Evolutionary conservation across 2,888 invertebrate genomes (phyloP).

Genomic region (Loripinus fragilis): DNA sequence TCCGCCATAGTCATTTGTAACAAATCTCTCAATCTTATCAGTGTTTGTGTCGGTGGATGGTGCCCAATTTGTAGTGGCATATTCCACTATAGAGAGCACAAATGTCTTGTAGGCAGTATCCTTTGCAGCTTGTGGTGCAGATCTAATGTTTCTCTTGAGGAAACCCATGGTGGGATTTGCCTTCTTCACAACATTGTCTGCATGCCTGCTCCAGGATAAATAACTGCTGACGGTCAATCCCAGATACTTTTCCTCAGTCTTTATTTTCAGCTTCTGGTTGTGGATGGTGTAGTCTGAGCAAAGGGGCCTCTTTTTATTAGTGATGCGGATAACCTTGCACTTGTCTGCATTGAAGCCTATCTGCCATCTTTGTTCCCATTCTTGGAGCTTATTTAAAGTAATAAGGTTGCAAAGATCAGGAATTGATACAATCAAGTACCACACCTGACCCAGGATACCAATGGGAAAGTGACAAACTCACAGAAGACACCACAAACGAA

Average conservation of each 20-base stretch:
- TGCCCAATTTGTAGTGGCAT: background rate
- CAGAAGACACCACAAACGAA: too few relatives aligned
- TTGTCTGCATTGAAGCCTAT: background rate
- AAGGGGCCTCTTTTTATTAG: background rate
- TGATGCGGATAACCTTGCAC: constrained; percentile 7
- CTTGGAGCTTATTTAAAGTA: constrained; percentile 9
- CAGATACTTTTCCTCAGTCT: constrained; percentile 8
- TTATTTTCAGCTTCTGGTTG: constrained; percentile 9
- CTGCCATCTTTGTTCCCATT: too few relatives aligned
- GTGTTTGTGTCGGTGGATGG: background rate
- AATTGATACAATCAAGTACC: too few relatives aligned
- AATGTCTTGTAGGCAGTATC: constrained; percentile 13
- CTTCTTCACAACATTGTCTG: constrained; percentile 7
- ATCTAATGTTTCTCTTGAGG: constrained; percentile 16
- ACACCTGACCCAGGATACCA: too few relatives aligned
- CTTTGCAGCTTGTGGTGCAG: constrained; percentile 14
- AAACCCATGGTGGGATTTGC: constrained; percentile 2
- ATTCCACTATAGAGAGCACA: background rate
- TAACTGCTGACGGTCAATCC: background rate
- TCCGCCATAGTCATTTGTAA: background rate
- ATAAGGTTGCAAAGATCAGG: too few relatives aligned
- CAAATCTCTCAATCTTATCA: constrained; percentile 2
- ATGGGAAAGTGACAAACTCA: too few relatives aligned
- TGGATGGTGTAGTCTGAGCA: constrained; percentile 8
- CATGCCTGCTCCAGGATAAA: constrained; percentile 12